Evolutionary conservation across 2,888 invertebrate species (phyloP), one percentile per base, ranked within the genome.

Genomic region (Steinernema hermaphroditum): DNA sequence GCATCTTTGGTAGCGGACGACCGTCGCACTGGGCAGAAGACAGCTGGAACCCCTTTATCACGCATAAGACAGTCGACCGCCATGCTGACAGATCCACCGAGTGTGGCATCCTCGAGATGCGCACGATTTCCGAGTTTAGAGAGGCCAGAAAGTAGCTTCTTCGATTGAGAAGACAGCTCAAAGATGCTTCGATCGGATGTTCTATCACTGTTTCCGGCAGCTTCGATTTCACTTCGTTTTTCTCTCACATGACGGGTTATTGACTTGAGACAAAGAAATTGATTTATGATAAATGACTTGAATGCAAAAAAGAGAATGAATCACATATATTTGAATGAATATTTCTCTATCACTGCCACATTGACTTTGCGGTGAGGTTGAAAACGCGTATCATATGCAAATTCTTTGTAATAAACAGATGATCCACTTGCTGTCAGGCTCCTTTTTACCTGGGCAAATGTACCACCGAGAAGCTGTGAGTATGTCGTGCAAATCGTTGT

Each of bases 31-130:
- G 83, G 83, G 79, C 83, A 19, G 81, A 81, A 50, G 70, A 78
- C 14, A 78, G 78, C 2, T 83, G 83, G 83, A 80, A 83, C 75
- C 83, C 83, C 0, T 70, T 79, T 4, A 78, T 76, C n/a, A 78
- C 77, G 27, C 69, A 74, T 44, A 80, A 78, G 46, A 77, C 77
- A 76, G 71, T 44, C 29, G 37, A 68, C 27, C 29, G 54, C 12
- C 29, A 57, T 16, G 54, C 54, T 12, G 54, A 54, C 54, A 54
- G 54, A 22, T 9, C 24, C 6, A 62, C 69, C 62, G 77, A 77
- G 49, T 79, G 79, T 57, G 77, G 77, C 2, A 27, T 77, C 6
- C 37, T 77, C 27, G 75, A 76, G 19, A 74, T 79, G 74, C 69
- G 72, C n/a, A 46, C 50, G 27, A 54, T 54, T 16, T 9, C 27